Evolutionary conservation across 1,140 invertebrate species (phyloP), one percentile per base, ranked within the genome.

Genomic region (Thalassaphorura encarpata): DNA sequence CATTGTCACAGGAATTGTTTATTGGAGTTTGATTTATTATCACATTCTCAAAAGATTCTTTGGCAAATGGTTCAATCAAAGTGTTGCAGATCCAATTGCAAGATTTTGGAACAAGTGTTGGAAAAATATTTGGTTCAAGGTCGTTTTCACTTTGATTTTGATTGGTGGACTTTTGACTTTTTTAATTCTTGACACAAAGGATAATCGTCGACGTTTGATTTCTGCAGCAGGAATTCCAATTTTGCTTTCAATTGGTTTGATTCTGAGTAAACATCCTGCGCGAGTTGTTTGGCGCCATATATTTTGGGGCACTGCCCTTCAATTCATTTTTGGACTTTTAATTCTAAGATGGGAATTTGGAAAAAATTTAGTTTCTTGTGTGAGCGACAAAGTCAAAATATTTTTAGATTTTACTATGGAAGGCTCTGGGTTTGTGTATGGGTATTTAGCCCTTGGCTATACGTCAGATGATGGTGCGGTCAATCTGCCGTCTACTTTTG

Each of bases 371-470:
- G 84, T 96, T 53, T 69, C 83, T 58, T 95, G 89, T 68, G 68
- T 93, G 29, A 86, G 89, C 1, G 74, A 85, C 56, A 85, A 85
- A 73, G 80, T 85, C 28, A 33, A 36, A 27, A 79, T 77, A 0
- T 96, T 97, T 68, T 70, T 97, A 18, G 73, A 76, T 2, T 92
- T 84, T 68, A 80, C 85, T 0, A 76, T 83, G 49, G 74, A 77
- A 0, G 94, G 93, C 0, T 82, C 89, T 0, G 73, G 68, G 1
- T 95, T 97, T 67, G 83, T 95, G 0, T 97, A 89, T 69, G 89
- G 89, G 0, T 75, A 84, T 4, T 54, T 60, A 27, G 33, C 55
- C 16, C 31, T 56, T 15, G 52, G 59, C 2, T 16, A 53, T 46
- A 42, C 24, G 18, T 19, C 39, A 31, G 8, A 19, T 47, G n/a